These are phyloP conservation scores for Holacanthus passer DNA, from an alignment of 2,113 vertebrate species.

Conservation along the genomic window DNA sequence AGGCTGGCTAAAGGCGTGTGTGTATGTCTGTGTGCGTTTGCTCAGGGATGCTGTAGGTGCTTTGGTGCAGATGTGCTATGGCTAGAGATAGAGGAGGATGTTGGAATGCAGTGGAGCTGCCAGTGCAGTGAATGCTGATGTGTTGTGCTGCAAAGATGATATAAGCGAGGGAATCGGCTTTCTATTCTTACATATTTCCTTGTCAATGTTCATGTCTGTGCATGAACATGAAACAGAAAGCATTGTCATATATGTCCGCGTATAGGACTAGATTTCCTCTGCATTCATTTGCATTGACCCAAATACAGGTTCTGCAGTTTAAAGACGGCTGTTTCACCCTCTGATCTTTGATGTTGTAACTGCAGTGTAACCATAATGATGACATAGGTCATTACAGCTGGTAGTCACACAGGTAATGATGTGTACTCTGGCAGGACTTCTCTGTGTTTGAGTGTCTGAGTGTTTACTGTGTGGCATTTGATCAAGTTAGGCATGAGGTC, in stretches of 20 bases:
- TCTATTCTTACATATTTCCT: constrained; percentile 36
- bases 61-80: constrained; percentile 78
- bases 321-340: constrained; percentile 37
- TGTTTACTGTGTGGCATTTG: constrained; percentile 57
- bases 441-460: constrained; percentile 36
- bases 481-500: constrained; percentile 67
- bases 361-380: constrained; percentile 57
- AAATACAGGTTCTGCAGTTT: constrained; percentile 71
- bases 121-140: constrained; percentile 82
- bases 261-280: constrained; percentile 52
- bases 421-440: constrained; percentile 32
- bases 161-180: constrained; percentile 59
- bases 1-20: constrained; percentile 56
- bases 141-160: constrained; percentile 76
- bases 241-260: constrained; percentile 9
- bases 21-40: constrained; percentile 37
- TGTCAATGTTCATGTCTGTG: constrained; percentile 23
- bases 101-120: constrained; percentile 81
- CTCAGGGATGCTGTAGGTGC: constrained; percentile 68
- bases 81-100: constrained; percentile 73
- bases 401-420: constrained; percentile 46
- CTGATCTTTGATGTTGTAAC: constrained; percentile 64
- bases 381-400: constrained; percentile 60
- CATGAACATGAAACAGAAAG: constrained; percentile 18
- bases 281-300: constrained; percentile 80